Percentiles rank a stretch among this genome's conserved stretches.
Conservation (phyloP, 2,797 vertebrate genomes). For the Gastrophryne carolinensis region DNA sequence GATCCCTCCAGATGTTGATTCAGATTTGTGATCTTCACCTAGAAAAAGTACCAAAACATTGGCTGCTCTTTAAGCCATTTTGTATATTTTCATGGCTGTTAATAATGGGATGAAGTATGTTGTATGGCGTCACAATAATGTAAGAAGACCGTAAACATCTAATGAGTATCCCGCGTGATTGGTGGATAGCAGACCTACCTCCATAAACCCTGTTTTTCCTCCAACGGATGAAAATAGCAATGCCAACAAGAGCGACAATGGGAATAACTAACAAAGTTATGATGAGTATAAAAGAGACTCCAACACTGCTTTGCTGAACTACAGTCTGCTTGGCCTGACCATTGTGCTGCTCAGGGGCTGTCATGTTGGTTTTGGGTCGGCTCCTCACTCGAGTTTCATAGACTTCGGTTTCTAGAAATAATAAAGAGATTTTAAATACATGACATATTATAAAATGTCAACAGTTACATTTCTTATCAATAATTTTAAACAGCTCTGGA, state of each 20-base stretch:
- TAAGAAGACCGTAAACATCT: background rate
- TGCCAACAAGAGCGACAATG: constrained; percentile 77
- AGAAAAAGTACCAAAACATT: constrained; percentile 58
- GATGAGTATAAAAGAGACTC: constrained; percentile 81
- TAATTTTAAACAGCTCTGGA: no score
- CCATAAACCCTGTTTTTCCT: constrained; percentile 81
- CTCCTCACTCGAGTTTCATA: constrained; percentile 78
- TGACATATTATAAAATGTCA: background rate
- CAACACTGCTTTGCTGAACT: constrained; percentile 61
- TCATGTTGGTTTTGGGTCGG: constrained; percentile 63
- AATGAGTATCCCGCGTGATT: constrained; percentile 6
- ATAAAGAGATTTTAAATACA: background rate
- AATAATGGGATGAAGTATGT: constrained; percentile 1
- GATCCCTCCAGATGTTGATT: constrained; percentile 83
- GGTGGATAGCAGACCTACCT: constrained; percentile 64
- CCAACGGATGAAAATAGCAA: constrained; percentile 86
- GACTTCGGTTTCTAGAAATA: constrained; percentile 78
- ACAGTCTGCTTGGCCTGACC: constrained; percentile 66
- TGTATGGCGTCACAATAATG: background rate
- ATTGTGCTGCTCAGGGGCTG: constrained; percentile 49
- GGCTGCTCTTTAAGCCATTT: constrained; percentile 41
- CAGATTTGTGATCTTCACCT: constrained; percentile 83
- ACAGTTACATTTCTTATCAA: no score
- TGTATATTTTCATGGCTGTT: background rate
- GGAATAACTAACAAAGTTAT: constrained; percentile 87